phyloP scores from a whole-genome alignment of 1,140 invertebrate species.

The Trachymyrmex cornetzi region DNA sequence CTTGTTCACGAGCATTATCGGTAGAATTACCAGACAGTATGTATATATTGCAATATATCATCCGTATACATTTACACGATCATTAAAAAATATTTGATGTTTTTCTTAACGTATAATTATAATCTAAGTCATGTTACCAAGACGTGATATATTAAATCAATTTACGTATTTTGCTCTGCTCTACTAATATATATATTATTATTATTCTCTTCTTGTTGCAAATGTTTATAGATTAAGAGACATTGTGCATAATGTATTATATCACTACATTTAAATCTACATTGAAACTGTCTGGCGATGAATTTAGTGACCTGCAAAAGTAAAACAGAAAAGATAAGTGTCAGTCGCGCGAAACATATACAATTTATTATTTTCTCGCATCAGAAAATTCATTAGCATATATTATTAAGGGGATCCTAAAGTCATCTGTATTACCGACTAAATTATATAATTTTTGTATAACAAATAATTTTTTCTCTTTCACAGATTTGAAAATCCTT shows the following conservation, averaged over 20 bases:
- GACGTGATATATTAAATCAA: not conserved
- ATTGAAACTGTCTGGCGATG: constrained; percentile 84
- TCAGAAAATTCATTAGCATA: not conserved
- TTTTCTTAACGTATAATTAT: not conserved
- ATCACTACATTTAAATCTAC: constrained; percentile 84
- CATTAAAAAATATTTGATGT: not conserved
- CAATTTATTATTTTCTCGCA: not conserved
- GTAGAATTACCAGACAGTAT: too few species aligned
- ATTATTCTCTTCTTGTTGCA: constrained; percentile 19
- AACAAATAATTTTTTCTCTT: too few species aligned
- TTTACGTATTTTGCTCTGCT: not conserved
- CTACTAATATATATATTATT: not conserved
- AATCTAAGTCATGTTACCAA: not conserved
- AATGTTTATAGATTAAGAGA: constrained; percentile 65
- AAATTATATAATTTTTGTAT: too few species aligned
- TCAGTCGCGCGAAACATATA: not conserved
- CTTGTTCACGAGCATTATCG: too few species aligned
- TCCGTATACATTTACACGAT: not conserved
- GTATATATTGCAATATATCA: not conserved
- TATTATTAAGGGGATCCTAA: not conserved
- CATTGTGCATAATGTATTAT: constrained; percentile 65
- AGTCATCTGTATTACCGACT: too few species aligned
- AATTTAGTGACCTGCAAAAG: constrained; percentile 84
- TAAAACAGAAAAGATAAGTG: constrained; percentile 54
- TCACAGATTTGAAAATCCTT: too few species aligned